Evolutionary conservation across 2,113 vertebrate genomes (phyloP).

Genomic region (Melospiza melodia): DNA sequence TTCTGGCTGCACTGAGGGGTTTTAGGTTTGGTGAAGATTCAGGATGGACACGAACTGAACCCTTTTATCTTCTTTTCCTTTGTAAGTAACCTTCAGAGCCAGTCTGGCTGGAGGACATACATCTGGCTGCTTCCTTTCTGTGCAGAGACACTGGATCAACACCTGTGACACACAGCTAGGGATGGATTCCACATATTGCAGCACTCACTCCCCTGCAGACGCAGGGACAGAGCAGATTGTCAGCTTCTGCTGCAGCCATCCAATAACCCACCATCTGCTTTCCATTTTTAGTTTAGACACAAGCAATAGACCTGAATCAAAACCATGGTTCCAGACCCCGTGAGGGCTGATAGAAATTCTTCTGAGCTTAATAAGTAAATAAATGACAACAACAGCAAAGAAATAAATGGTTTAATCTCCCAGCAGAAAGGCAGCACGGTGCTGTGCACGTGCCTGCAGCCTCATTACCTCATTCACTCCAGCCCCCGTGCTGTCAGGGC

Average conservation of each 20-base stretch:
- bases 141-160: slow-evolving; percentile 1
- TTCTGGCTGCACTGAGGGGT: neutral
- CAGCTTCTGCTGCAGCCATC: slow-evolving; percentile 25
- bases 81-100: slow-evolving; percentile 13
- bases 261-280: slow-evolving; percentile 34
- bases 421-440: neutral
- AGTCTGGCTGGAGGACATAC: neutral
- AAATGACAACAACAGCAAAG: neutral
- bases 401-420: neutral
- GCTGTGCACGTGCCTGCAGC: neutral
- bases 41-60: neutral
- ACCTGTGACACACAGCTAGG: slow-evolving; percentile 13
- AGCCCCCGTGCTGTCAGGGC: neutral
- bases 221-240: slow-evolving; percentile 5
- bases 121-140: neutral
- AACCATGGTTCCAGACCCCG: neutral
- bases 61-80: neutral
- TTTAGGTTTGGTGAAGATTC: too few species aligned
- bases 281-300: slow-evolving; percentile 38
- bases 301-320: neutral
- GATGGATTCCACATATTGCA: neutral
- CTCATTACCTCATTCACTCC: neutral
- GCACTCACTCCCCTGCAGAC: neutral
- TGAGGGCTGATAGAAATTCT: neutral
- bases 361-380: slow-evolving; percentile 37